These are phyloP conservation scores for Rhombomys opimus DNA, from an alignment of 2,113 vertebrate species.

Conservation along the genomic window DNA sequence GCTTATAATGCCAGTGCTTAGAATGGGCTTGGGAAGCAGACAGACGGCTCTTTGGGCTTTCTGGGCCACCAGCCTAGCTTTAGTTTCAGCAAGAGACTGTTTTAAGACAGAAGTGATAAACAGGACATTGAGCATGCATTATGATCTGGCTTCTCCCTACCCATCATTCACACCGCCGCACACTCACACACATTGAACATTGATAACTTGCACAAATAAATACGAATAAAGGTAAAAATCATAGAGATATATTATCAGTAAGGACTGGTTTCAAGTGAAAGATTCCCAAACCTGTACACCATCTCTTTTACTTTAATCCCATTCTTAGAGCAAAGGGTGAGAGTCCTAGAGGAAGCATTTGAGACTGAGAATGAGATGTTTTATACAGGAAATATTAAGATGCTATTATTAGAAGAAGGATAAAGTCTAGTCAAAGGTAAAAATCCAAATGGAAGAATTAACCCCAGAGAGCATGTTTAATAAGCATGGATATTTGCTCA, in stretches of 20 bases:
- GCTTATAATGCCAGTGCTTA: too few relatives aligned
- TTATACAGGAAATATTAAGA: neutral
- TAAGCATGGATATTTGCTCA: neutral
- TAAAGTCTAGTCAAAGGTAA: neutral
- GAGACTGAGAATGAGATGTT: neutral
- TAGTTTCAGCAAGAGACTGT: neutral
- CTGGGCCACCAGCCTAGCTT: too few relatives aligned
- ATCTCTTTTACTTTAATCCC: neutral
- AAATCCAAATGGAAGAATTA: neutral
- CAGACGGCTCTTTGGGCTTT: too few relatives aligned
- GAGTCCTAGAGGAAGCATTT: neutral
- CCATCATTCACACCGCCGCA: too few relatives aligned
- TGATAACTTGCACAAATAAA: neutral
- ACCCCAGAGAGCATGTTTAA: neutral
- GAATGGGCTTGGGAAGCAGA: too few relatives aligned
- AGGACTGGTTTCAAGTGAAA: conserved; percentile 23
- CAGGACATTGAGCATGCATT: neutral
- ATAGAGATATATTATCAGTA: neutral
- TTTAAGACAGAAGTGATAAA: neutral
- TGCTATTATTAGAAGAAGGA: neutral
- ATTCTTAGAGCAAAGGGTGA: neutral
- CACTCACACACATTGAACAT: neutral
- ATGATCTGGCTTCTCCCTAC: too few relatives aligned
- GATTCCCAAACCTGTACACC: neutral
- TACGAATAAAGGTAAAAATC: neutral